Percentiles rank a stretch among this genome's conserved stretches.
Conservation (phyloP, 2,113 vertebrate genomes). For the Pluvialis apricaria region DNA sequence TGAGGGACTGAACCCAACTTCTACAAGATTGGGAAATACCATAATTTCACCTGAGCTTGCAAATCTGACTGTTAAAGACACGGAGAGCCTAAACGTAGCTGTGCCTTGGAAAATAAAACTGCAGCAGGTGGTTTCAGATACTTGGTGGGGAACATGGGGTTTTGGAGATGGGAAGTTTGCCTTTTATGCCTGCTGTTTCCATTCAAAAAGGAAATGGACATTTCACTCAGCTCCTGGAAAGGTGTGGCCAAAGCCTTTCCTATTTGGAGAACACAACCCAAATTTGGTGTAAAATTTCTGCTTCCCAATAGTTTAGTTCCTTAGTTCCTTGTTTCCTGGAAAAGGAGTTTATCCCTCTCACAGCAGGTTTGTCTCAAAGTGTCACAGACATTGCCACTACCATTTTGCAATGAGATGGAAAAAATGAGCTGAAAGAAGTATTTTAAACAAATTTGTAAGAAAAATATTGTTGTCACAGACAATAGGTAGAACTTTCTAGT, state of each 20-base stretch:
- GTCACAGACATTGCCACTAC: neutral
- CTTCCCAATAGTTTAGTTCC: neutral
- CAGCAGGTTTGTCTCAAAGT: neutral
- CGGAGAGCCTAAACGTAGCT: fast-evolving
- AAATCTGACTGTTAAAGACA: neutral
- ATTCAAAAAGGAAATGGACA: fast-evolving
- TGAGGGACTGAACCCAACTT: neutral
- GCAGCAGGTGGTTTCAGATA: fast-evolving
- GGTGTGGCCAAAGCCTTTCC: neutral
- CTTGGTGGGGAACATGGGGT: neutral
- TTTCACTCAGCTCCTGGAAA: neutral
- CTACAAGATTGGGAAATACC: neutral
- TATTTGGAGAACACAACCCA: neutral
- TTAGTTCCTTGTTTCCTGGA: neutral
- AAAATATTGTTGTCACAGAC: neutral
- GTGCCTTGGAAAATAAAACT: neutral
- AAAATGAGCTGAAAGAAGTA: neutral
- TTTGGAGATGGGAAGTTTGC: neutral
- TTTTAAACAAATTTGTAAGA: neutral
- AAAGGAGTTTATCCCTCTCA: neutral
- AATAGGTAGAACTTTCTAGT: neutral
- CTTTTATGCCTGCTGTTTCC: neutral
- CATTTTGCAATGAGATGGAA: neutral
- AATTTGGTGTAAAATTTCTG: neutral
- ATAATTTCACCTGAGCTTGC: neutral